phyloP scores from a whole-genome alignment of 2,797 vertebrate genomes.

The Loriculus beryllinus region DNA sequence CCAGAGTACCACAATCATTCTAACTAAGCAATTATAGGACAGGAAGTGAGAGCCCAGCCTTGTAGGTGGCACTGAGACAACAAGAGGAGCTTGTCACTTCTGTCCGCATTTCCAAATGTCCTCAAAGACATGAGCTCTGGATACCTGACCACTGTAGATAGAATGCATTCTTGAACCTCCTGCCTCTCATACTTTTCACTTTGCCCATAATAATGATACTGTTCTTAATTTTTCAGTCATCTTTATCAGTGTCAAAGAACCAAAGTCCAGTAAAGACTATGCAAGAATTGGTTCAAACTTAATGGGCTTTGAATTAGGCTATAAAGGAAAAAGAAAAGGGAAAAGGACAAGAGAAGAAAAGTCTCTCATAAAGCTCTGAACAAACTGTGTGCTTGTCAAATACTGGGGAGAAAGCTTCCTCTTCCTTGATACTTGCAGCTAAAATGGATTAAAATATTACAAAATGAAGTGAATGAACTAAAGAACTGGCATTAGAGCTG shows the following conservation, averaged over 20 bases:
- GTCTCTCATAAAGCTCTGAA: background rate
- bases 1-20: background rate
- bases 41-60: background rate
- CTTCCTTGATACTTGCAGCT: background rate
- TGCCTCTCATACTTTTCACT: background rate
- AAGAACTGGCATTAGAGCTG: constrained; percentile 7
- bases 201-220: background rate
- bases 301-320: background rate
- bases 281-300: background rate
- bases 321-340: background rate
- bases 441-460: constrained; percentile 19
- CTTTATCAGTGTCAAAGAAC: background rate
- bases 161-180: background rate
- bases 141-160: background rate
- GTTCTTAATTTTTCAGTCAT: background rate
- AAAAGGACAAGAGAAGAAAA: background rate
- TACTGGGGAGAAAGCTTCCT: background rate
- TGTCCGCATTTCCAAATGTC: background rate
- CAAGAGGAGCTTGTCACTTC: background rate
- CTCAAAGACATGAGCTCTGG: background rate
- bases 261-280: background rate
- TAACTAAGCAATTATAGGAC: background rate
- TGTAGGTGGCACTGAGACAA: background rate
- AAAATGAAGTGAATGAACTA: background rate
- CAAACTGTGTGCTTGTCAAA: background rate